Evolutionary conservation across 92 coral and sea anemone species (phyloP).

Genomic region (Phenganax marumi): DNA sequence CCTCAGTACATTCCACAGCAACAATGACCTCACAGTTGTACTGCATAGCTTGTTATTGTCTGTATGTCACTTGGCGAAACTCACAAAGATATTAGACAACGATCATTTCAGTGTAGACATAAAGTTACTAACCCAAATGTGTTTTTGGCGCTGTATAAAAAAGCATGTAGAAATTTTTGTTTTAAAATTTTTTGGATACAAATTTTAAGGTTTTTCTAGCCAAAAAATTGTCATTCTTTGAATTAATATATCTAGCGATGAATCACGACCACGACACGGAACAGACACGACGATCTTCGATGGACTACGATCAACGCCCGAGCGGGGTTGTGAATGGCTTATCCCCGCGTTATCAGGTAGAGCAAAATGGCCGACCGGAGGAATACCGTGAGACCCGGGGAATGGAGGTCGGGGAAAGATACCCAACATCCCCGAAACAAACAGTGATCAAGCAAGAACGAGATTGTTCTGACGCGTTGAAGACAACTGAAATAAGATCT

Average conservation of each 20-base stretch:
- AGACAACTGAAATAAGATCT: conserved; percentile 3
- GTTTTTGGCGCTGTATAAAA: background rate
- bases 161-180: too few species aligned
- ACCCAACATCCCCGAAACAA: conserved; percentile 16
- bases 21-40: too few species aligned
- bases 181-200: too few species aligned
- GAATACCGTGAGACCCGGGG: conserved; percentile 34
- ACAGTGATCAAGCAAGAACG: conserved; percentile 35
- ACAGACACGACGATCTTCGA: conserved; percentile 24
- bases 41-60: too few species aligned
- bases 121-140: background rate
- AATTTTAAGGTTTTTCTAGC: background rate
- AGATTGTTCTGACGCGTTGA: background rate
- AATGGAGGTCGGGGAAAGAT: conserved; percentile 16
- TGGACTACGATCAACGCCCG: conserved; percentile 39
- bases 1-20: too few species aligned
- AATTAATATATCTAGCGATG: background rate
- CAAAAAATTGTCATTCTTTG: background rate
- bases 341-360: conserved; percentile 21
- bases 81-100: too few species aligned
- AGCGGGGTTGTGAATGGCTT: conserved; percentile 26
- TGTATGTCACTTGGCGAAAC: too few species aligned
- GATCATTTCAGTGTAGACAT: too few species aligned
- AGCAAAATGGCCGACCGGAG: conserved; percentile 32
- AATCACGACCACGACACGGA: conserved; percentile 29